A percentile compares a stretch with the other conserved stretches of the same genome.
phyloP scores from a whole-genome alignment of 1,140 invertebrate species.

The Halesus radiatus region DNA sequence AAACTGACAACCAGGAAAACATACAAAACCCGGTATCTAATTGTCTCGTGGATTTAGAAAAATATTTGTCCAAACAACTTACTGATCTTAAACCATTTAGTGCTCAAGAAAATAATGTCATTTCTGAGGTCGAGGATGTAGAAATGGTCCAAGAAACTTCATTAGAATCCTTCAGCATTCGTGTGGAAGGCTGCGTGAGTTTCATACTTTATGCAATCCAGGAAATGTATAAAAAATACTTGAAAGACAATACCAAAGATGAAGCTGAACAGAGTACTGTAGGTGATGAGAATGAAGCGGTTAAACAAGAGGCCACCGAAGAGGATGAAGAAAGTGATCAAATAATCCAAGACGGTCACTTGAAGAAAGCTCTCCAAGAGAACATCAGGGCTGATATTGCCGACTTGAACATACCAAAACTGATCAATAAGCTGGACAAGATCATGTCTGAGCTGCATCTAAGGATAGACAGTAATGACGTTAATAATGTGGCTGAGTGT shows the following conservation, averaged over 20 bases:
- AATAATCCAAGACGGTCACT: conserved; percentile 74
- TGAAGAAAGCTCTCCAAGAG: conserved; percentile 74
- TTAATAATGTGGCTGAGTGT: conserved; percentile 35
- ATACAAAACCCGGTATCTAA: conserved; percentile 63
- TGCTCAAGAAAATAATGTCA: background rate
- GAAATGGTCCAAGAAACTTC: conserved; percentile 30
- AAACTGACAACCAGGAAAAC: conserved; percentile 23
- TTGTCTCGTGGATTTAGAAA: conserved; percentile 60
- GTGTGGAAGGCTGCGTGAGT: conserved; percentile 73
- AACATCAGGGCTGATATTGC: conserved; percentile 73
- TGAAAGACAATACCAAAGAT: background rate
- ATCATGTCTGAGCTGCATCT: conserved; percentile 54
- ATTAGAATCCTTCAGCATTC: conserved; percentile 59
- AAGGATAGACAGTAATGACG: conserved; percentile 21
- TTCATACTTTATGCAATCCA: conserved; percentile 77
- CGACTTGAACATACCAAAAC: conserved; percentile 68
- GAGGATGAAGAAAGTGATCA: conserved; percentile 63
- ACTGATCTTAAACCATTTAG: background rate
- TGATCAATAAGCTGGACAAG: conserved; percentile 64
- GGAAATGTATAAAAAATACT: conserved; percentile 78
- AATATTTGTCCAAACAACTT: conserved; percentile 56
- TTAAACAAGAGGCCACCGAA: conserved; percentile 64
- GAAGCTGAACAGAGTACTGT: conserved; percentile 17
- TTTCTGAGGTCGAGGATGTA: background rate
- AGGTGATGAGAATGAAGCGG: conserved; percentile 62